Conservation (phyloP, 2,797 vertebrate species). For the Neosilurus hyrtlii region DNA sequence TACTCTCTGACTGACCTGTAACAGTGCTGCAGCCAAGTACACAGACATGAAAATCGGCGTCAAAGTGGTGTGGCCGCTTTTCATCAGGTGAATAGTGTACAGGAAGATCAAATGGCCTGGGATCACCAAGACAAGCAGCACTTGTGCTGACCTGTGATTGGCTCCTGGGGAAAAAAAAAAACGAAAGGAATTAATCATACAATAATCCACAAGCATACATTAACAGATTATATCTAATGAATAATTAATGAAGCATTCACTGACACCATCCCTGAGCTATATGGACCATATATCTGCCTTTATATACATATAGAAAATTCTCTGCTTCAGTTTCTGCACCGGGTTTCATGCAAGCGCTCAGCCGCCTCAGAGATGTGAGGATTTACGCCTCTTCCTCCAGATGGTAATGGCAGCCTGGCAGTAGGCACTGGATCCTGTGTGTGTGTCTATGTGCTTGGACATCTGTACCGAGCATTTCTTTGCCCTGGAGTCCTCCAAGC, state of each 20-base stretch:
- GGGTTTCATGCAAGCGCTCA: constrained; percentile 21
- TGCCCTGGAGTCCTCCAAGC: constrained; percentile 16
- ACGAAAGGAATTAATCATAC: neutral
- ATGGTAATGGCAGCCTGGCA: constrained; percentile 49
- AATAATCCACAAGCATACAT: neutral
- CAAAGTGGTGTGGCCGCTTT: constrained; percentile 91
- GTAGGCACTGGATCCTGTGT: constrained; percentile 30
- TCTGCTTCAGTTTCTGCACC: neutral
- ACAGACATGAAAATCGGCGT: constrained; percentile 87
- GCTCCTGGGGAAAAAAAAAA: constrained; percentile 70
- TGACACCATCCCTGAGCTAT: too few species aligned
- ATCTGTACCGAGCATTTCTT: constrained; percentile 39
- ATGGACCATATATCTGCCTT: neutral
- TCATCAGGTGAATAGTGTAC: constrained; percentile 93
- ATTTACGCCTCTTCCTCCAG: constrained; percentile 43
- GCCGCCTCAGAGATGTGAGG: constrained; percentile 23
- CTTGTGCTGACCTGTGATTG: constrained; percentile 94
- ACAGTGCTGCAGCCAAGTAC: constrained; percentile 85
- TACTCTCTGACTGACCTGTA: constrained; percentile 81
- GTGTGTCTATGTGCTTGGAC: constrained; percentile 32
- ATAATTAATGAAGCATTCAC: neutral
- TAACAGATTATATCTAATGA: neutral
- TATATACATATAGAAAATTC: neutral
- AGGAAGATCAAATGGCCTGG: constrained; percentile 93
- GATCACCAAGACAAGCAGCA: constrained; percentile 85